phyloP scores from a whole-genome alignment of 2,888 invertebrate species.

The Drepana falcataria region DNA sequence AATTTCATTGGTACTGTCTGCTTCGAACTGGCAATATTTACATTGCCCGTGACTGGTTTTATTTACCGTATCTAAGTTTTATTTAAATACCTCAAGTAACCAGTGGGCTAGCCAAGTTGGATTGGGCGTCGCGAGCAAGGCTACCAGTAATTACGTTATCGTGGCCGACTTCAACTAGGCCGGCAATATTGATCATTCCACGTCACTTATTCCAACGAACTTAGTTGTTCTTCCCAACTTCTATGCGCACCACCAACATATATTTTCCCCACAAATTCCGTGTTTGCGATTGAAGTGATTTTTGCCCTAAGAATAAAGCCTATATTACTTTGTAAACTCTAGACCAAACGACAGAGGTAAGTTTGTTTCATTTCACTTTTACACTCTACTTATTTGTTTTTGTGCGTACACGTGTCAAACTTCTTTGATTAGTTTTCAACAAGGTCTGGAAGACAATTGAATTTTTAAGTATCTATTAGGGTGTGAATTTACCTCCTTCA shows the following conservation, averaged over 20 bases:
- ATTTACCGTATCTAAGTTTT: too few relatives aligned
- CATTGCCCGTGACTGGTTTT: too few relatives aligned
- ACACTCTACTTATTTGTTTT: conserved; percentile 22
- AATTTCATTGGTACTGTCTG: too few relatives aligned
- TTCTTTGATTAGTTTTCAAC: conserved; percentile 25
- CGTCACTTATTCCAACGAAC: conserved; percentile 52
- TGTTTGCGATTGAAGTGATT: background rate
- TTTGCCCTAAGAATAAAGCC: conserved; percentile 3
- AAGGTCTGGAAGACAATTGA: conserved; percentile 18
- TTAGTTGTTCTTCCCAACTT: conserved; percentile 38
- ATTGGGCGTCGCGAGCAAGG: conserved; percentile 38
- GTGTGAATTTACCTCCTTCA: background rate
- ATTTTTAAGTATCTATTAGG: conserved; percentile 8
- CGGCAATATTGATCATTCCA: conserved; percentile 63
- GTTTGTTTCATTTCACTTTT: conserved; percentile 19
- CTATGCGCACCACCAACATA: conserved; percentile 13
- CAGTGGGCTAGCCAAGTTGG: conserved; percentile 33
- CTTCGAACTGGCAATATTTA: too few relatives aligned
- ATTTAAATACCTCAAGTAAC: too few relatives aligned
- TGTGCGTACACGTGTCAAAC: conserved; percentile 16
- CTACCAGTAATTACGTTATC: conserved; percentile 61
- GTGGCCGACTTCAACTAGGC: conserved; percentile 36
- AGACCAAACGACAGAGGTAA: conserved; percentile 8
- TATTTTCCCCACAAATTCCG: background rate
- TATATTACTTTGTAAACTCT: conserved; percentile 10